Conservation (phyloP, 30 jellyfish, hydroid and myxozoan species). For the Aurelia sp. region DNA sequence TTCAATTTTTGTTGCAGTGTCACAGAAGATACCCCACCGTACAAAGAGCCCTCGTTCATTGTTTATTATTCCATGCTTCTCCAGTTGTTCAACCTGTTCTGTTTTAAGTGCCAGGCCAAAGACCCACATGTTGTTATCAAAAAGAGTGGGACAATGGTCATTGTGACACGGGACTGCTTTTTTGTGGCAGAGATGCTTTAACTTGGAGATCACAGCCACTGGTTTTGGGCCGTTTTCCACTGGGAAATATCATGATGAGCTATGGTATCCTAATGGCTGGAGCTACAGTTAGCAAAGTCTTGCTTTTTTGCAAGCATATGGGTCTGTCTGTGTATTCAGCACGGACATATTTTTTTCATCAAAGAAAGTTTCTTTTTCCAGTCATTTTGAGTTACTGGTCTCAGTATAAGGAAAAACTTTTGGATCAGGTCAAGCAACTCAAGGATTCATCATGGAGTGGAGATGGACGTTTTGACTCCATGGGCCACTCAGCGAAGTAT, state of each 20-base stretch:
- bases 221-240: conserved; percentile 8
- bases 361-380: conserved; percentile 36
- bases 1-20: not conserved
- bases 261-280: conserved; percentile 14
- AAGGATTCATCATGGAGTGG: conserved; percentile 9
- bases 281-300: not conserved
- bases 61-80: not conserved
- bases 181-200: too few relatives aligned
- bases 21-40: not conserved
- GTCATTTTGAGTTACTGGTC: too few relatives aligned
- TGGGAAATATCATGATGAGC: conserved; percentile 12
- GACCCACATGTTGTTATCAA: too few relatives aligned
- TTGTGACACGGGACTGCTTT: too few relatives aligned
- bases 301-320: conserved; percentile 35
- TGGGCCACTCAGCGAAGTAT: conserved; percentile 2
- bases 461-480: conserved; percentile 19
- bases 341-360: conserved; percentile 19
- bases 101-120: too few relatives aligned
- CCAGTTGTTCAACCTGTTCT: not conserved
- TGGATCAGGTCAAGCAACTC: not conserved
- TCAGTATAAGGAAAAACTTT: too few relatives aligned
- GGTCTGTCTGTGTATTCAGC: conserved; percentile 2
- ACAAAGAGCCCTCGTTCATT: not conserved
- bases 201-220: conserved; percentile 6
- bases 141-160: too few relatives aligned